Percentiles rank a stretch among this genome's conserved stretches.
Conservation (phyloP, 2,113 vertebrate genomes). For the Pollimyrus isidori region DNA sequence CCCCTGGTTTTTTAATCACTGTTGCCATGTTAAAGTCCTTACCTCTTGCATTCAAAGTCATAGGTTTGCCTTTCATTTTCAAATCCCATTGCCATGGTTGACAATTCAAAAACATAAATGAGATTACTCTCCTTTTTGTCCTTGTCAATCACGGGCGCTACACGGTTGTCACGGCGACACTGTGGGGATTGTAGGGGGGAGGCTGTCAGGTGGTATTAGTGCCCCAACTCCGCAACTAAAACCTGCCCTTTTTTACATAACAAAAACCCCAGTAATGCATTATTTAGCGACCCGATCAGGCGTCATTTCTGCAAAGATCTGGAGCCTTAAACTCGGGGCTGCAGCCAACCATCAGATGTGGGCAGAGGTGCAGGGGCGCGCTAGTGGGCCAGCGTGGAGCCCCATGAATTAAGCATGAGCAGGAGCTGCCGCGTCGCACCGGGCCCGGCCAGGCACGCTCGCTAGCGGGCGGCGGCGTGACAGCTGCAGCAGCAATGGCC, state of each 20-base stretch:
- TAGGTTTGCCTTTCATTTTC: conserved; percentile 56
- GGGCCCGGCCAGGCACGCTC: neutral
- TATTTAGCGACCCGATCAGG: conserved; percentile 59
- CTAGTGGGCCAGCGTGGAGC: neutral
- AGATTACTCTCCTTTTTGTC: conserved; percentile 60
- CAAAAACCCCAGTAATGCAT: conserved; percentile 50
- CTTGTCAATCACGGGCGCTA: conserved; percentile 64
- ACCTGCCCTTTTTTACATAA: conserved; percentile 58
- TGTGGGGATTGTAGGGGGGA: conserved; percentile 53
- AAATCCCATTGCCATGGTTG: conserved; percentile 57
- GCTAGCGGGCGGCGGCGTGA: conserved; percentile 37
- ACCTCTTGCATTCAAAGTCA: conserved; percentile 63
- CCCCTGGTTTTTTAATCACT: conserved; percentile 55
- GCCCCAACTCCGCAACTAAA: conserved; percentile 52
- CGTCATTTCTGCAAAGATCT: conserved; percentile 49
- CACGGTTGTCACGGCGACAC: conserved; percentile 44
- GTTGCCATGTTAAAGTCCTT: conserved; percentile 56
- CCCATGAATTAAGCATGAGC: conserved; percentile 48
- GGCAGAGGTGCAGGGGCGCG: conserved; percentile 18
- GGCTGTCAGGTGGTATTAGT: conserved; percentile 66
- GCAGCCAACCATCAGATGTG: conserved; percentile 35
- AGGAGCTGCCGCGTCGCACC: neutral
- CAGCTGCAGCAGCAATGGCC: conserved; percentile 34
- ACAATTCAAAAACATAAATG: conserved; percentile 61
- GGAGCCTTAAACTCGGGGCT: conserved; percentile 41